These are phyloP conservation scores for Aurelia aurita DNA, from an alignment of 30 jellyfish, hydroid and myxozoan species.

Conservation along the genomic window DNA sequence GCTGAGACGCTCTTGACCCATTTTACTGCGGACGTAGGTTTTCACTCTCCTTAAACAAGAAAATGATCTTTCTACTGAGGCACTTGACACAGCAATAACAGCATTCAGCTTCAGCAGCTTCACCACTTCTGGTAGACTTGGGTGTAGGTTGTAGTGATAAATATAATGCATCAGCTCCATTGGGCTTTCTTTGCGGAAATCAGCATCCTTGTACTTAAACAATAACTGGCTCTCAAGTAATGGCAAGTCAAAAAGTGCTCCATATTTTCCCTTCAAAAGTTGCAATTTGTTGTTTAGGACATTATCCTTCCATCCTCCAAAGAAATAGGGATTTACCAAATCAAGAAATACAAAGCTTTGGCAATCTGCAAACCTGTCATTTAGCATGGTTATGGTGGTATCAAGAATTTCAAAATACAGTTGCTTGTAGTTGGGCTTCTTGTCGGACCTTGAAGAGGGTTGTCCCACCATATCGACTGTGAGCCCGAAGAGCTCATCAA, in stretches of 20 bases:
- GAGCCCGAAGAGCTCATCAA: background rate
- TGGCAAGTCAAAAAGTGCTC: conserved; percentile 7
- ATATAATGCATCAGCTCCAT: conserved; percentile 18
- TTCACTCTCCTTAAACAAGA: conserved; percentile 46
- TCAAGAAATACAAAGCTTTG: conserved; percentile 32
- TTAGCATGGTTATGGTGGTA: conserved; percentile 28
- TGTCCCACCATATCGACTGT: background rate
- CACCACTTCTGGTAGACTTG: too few species aligned
- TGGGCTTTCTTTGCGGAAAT: conserved; percentile 20
- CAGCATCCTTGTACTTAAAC: conserved; percentile 31
- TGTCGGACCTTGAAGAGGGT: conserved; percentile 2
- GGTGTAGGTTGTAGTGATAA: too few species aligned
- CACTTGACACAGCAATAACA: too few species aligned
- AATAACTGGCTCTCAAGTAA: conserved; percentile 22
- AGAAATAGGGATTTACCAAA: conserved; percentile 36
- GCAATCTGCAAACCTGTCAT: conserved; percentile 36
- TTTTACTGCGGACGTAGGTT: conserved; percentile 41
- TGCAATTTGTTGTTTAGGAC: conserved; percentile 22
- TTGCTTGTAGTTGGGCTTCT: conserved; percentile 32
- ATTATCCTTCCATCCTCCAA: conserved; percentile 2
- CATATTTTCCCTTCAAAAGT: too few species aligned
- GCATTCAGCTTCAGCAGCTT: too few species aligned
- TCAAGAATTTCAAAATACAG: conserved; percentile 39
- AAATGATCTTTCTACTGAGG: conserved; percentile 62
- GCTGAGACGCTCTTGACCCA: conserved; percentile 68